Evolutionary conservation across 2,888 invertebrate genomes (phyloP).

Genomic region (Aplocera efformata): DNA sequence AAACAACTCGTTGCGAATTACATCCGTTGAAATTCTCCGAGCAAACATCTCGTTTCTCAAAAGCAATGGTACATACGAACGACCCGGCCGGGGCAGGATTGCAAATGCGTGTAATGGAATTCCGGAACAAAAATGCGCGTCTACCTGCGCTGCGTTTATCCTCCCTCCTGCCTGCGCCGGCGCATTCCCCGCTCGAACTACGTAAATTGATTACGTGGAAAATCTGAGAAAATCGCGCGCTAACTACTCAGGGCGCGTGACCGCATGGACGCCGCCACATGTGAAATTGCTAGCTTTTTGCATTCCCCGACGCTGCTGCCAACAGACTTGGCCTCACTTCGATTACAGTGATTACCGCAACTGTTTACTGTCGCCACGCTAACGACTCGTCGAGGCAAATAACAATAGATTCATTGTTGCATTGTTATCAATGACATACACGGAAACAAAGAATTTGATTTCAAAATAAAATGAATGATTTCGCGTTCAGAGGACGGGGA

Average conservation of each 20-base stretch:
- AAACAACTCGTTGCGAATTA: conserved; percentile 22
- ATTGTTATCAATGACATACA: conserved; percentile 23
- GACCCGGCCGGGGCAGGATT: conserved; percentile 56
- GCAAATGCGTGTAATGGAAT: conserved; percentile 75
- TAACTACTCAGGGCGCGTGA: conserved; percentile 53
- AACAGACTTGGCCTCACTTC: conserved; percentile 40
- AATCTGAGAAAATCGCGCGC: conserved; percentile 70
- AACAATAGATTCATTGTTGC: conserved; percentile 30
- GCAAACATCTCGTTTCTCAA: conserved; percentile 31
- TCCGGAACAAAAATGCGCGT: conserved; percentile 72
- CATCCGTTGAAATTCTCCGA: conserved; percentile 24
- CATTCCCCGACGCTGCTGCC: conserved; percentile 51
- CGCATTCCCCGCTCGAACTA: conserved; percentile 54
- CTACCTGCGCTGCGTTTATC: conserved; percentile 49
- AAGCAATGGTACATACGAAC: conserved; percentile 23
- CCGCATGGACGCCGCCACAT: conserved; percentile 49
- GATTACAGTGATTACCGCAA: conserved; percentile 50
- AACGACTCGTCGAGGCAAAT: conserved; percentile 15
- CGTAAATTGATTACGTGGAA: conserved; percentile 75
- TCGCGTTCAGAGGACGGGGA: conserved; percentile 58
- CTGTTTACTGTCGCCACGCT: conserved; percentile 46
- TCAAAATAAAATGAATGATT: conserved; percentile 48
- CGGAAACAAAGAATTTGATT: conserved; percentile 23
- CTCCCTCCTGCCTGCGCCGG: conserved; percentile 28
- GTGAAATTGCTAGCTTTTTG: conserved; percentile 54